Conservation (phyloP, 2,797 vertebrate genomes). For the Lophura swinhoii region DNA sequence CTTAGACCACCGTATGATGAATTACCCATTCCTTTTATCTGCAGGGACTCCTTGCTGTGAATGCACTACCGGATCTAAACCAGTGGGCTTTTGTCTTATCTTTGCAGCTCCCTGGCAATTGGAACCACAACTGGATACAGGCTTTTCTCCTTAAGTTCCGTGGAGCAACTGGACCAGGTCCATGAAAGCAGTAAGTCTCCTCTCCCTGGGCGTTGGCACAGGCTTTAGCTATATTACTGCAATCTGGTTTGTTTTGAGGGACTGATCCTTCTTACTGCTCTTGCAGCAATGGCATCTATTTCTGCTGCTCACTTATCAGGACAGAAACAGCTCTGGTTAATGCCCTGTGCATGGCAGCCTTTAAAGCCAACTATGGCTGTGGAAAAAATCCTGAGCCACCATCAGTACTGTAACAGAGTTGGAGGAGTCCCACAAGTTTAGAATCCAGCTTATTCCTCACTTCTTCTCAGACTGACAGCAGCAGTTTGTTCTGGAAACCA, state of each 20-base stretch:
- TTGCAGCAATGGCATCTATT: neutral
- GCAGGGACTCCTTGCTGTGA: neutral
- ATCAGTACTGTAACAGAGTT: neutral
- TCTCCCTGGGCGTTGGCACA: neutral
- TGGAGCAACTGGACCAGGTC: constrained; percentile 94
- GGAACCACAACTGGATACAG: constrained; percentile 90
- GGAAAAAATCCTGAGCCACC: neutral
- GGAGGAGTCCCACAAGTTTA: neutral
- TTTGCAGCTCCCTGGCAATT: constrained; percentile 89
- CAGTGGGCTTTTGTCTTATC: constrained; percentile 4
- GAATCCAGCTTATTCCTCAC: neutral
- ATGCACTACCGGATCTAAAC: neutral
- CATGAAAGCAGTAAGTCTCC: constrained; percentile 90
- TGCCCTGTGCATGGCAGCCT: neutral
- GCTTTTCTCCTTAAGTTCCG: constrained; percentile 91
- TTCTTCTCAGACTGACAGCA: neutral
- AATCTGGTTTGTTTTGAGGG: neutral
- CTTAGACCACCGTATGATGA: neutral
- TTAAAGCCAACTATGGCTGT: neutral
- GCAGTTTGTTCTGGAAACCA: neutral
- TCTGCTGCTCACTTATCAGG: neutral
- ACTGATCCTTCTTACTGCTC: neutral
- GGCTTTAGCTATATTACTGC: neutral
- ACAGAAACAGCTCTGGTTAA: neutral
- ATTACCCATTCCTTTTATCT: fast-evolving